These are phyloP conservation scores for Notodonta dromedarius DNA, from an alignment of 2,888 invertebrate genomes.

Conservation along the genomic window DNA sequence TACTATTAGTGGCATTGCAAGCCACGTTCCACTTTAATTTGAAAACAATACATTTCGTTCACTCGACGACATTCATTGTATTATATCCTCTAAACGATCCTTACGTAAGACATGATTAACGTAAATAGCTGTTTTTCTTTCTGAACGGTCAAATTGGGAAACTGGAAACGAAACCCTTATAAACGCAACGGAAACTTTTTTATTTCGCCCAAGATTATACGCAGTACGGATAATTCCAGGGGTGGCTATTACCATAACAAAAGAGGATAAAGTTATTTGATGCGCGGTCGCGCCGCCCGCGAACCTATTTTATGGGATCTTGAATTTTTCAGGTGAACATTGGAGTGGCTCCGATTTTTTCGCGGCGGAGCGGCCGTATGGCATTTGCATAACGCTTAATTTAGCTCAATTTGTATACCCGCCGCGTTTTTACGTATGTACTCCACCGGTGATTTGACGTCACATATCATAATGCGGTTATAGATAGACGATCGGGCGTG, in stretches of 20 bases:
- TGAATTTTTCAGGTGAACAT: conserved; percentile 65
- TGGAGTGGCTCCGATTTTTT: conserved; percentile 56
- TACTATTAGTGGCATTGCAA: conserved; percentile 1
- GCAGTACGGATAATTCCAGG: conserved; percentile 67
- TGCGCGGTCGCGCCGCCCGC: conserved; percentile 50
- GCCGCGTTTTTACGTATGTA: conserved; percentile 34
- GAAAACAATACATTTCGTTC: conserved; percentile 15
- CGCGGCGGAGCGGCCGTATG: conserved; percentile 30
- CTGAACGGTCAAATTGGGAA: conserved; percentile 22
- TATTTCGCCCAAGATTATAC: conserved; percentile 65
- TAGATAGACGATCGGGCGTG: no score
- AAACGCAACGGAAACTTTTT: conserved; percentile 48
- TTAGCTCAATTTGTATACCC: conserved; percentile 53
- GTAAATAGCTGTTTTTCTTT: conserved; percentile 25
- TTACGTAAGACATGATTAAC: conserved; percentile 18
- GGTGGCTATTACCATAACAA: conserved; percentile 77
- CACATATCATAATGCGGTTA: not conserved
- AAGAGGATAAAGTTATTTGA: conserved; percentile 76
- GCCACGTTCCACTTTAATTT: conserved; percentile 17
- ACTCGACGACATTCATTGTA: conserved; percentile 15
- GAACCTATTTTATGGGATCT: conserved; percentile 53
- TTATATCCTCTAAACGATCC: conserved; percentile 16
- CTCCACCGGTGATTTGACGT: conserved; percentile 22
- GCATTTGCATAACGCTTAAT: conserved; percentile 61
- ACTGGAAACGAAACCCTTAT: conserved; percentile 22